Conservation (phyloP, 37 sponge, comb jelly and placozoan genomes). For the Diacarnus erythraeanus region DNA sequence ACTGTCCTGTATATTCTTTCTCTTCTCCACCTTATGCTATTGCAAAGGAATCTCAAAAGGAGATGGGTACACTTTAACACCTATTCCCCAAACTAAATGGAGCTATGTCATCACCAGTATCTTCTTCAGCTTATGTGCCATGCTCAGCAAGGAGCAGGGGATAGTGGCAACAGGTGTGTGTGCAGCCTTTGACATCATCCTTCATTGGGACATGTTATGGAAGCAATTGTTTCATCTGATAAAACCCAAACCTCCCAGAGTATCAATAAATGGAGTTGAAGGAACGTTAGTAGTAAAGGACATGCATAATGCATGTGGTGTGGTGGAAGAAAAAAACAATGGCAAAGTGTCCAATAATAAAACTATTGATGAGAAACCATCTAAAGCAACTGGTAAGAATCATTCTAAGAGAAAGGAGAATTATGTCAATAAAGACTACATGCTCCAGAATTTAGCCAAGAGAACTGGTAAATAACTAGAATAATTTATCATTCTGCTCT, state of each 20-base stretch:
- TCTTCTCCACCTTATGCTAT: slow-evolving; percentile 57
- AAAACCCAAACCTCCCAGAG: background rate
- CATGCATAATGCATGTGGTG: background rate
- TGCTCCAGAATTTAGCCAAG: background rate
- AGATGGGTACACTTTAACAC: background rate
- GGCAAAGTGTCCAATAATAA: background rate
- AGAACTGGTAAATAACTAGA: background rate
- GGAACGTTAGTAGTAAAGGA: too few relatives aligned
- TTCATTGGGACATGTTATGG: slow-evolving; percentile 54
- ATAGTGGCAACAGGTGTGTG: slow-evolving; percentile 70
- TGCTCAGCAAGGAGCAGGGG: slow-evolving; percentile 92
- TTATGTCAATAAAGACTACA: background rate
- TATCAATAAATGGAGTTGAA: background rate
- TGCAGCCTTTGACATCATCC: slow-evolving; percentile 50
- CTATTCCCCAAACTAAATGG: slow-evolving; percentile 28
- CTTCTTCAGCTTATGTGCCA: slow-evolving; percentile 41
- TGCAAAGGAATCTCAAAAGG: slow-evolving; percentile 12
- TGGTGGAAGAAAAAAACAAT: background rate
- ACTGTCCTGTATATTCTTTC: slow-evolving; percentile 77
- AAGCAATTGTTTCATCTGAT: background rate
- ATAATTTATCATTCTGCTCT: background rate
- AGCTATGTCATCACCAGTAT: slow-evolving; percentile 33
- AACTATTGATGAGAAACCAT: background rate
- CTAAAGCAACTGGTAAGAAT: slow-evolving; percentile 2
- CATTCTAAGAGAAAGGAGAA: background rate